Base-by-base conservation (phyloP, 2,113 vertebrate genomes). In the Trachemys scripta region DNA sequence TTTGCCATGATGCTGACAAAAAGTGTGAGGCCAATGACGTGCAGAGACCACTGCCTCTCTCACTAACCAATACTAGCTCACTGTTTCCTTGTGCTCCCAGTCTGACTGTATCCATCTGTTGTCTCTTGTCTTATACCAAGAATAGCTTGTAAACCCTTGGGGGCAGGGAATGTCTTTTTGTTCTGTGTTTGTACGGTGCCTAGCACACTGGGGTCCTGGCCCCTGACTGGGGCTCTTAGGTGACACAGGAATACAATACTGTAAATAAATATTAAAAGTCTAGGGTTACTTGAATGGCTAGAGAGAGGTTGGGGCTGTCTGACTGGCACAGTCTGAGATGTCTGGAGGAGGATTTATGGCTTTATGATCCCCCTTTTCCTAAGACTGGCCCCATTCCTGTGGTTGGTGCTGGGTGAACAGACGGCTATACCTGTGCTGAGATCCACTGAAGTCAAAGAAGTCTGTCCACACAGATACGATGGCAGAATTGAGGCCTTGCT, bases 361-460 rank as follows among this genome's bases (percentile, higher is more conserved):
- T 78, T 45, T 76, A 24, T 47, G 42, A 13, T 47, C 42, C 22
- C 24, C 42, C 25, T 78, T 75, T 42, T 45, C 10, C 5, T 25
- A 12, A 76, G 11, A 76, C 4, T 13, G 25, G 11, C 42, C 42
- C 20, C 22, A 76, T 25, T 45, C 19, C 72, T 76, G 38, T 76
- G 72, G 45, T 47, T 45, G 42, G 75, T 75, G n/a, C 69, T 75
- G 38, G 17, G 69, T 24, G 38, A 9, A 78, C 72, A 25, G 22
- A 45, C 3, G 22, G 84, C 57, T 86, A 45, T 90, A n/a, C 45
- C 82, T 82, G 27, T 56, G 57, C 12, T n/a, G 50, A 95, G 53
- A 31, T 88, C 79, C 72, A 90, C 0, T 12, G 45, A 83, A 91
- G 94, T 45, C 97, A 88, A 9, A 93, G 86, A 84, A 69, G 84